phyloP scores from a whole-genome alignment of 2,888 invertebrate species.

The Spilarctia lutea region DNA sequence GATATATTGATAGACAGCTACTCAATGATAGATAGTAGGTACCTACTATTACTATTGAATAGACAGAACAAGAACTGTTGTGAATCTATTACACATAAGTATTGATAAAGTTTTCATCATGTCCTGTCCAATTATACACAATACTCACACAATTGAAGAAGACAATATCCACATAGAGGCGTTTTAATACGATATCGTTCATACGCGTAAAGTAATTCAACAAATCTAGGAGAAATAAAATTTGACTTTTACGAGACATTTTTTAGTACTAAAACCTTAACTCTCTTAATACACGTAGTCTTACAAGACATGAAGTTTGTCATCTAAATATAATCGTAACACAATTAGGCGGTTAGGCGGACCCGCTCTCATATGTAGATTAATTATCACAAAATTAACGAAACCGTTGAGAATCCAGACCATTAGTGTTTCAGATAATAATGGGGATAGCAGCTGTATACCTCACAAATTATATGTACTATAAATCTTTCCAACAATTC shows the following conservation, averaged over 20 bases:
- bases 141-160: too few species aligned
- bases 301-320: background rate
- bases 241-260: background rate
- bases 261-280: background rate
- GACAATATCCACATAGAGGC: background rate
- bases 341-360: conserved; percentile 15
- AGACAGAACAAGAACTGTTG: background rate
- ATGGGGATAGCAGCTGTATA: conserved; percentile 57
- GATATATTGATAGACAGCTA: background rate
- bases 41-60: background rate
- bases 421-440: conserved; percentile 54
- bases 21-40: background rate
- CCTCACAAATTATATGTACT: conserved; percentile 55
- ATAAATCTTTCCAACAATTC: conserved; percentile 57
- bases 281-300: background rate
- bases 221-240: background rate
- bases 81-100: background rate
- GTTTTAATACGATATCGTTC: background rate
- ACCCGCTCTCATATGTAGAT: conserved; percentile 21
- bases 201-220: background rate
- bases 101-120: background rate
- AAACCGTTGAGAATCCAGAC: conserved; percentile 38
- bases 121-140: background rate
- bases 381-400: conserved; percentile 48
- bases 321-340: conserved; percentile 18